Conservation (phyloP, 2,888 invertebrate genomes). For the Alloscopus bannaensis region DNA sequence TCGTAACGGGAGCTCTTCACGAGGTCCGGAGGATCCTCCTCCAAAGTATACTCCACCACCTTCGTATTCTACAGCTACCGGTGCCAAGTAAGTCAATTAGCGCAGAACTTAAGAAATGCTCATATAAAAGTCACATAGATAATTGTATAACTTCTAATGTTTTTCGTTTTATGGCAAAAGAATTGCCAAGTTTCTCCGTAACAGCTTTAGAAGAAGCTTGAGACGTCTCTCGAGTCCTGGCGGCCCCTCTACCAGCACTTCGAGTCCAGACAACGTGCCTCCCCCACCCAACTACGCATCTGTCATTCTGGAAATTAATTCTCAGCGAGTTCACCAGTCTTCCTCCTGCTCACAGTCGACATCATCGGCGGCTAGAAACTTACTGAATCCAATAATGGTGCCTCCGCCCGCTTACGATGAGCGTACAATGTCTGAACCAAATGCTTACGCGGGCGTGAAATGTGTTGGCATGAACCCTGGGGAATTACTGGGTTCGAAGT, state of each 20-base stretch:
- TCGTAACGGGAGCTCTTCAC: slow-evolving; percentile 45
- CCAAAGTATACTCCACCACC: slow-evolving; percentile 96
- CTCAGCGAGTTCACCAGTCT: slow-evolving; percentile 44
- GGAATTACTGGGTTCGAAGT: slow-evolving; percentile 4
- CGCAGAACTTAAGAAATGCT: slow-evolving; percentile 5
- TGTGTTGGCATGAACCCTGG: neutral
- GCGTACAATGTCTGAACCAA: slow-evolving; percentile 47
- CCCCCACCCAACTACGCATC: slow-evolving; percentile 82
- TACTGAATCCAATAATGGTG: slow-evolving; percentile 60
- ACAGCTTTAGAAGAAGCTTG: slow-evolving; percentile 87
- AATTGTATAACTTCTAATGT: slow-evolving; percentile 3
- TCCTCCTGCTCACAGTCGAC: slow-evolving; percentile 26
- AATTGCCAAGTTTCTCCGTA: slow-evolving; percentile 84
- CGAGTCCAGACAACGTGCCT: slow-evolving; percentile 75
- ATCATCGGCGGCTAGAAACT: slow-evolving; percentile 23
- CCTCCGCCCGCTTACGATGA: slow-evolving; percentile 66
- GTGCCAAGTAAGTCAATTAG: slow-evolving; percentile 78
- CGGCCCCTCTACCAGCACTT: slow-evolving; percentile 58
- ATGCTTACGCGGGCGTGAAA: neutral
- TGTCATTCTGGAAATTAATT: slow-evolving; percentile 75
- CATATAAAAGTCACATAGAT: neutral
- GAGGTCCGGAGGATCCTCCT: slow-evolving; percentile 83
- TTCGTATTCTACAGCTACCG: slow-evolving; percentile 93
- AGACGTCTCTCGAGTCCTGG: slow-evolving; percentile 78
- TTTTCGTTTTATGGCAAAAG: slow-evolving; percentile 74